Conservation (phyloP, 2,113 vertebrate species). For the Trinectes maculatus region DNA sequence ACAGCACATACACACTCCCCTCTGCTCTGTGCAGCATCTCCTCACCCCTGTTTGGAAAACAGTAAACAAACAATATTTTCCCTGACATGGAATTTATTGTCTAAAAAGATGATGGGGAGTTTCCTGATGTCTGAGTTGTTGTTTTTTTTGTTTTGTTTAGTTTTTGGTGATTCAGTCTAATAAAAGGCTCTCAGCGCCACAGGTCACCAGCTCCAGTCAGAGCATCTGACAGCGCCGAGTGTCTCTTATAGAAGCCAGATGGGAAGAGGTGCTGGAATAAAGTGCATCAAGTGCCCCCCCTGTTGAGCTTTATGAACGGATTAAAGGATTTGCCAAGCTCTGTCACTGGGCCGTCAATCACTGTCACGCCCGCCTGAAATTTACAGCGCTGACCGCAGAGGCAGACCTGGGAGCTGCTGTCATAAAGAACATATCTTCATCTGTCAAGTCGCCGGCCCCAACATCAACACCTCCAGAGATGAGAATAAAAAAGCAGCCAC, state of each 20-base stretch:
- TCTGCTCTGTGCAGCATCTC: conserved; percentile 25
- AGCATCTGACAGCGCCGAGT: conserved; percentile 51
- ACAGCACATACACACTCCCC: conserved; percentile 57
- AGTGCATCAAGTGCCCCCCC: conserved; percentile 71
- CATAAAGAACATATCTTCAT: conserved; percentile 64
- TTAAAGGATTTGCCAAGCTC: conserved; percentile 80
- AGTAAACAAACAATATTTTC: background rate
- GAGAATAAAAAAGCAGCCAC: conserved; percentile 19
- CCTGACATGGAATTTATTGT: too few relatives aligned
- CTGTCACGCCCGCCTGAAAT: conserved; percentile 58
- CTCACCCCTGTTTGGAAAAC: background rate
- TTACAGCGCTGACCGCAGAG: conserved; percentile 49
- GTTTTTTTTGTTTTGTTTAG: too few relatives aligned
- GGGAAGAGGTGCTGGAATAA: conserved; percentile 60
- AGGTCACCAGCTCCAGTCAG: too few relatives aligned
- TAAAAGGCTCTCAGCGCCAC: conserved; percentile 48
- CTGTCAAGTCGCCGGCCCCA: conserved; percentile 48
- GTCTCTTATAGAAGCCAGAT: conserved; percentile 75
- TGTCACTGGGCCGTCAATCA: conserved; percentile 80
- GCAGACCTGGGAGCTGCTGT: conserved; percentile 36
- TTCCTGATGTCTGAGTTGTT: background rate
- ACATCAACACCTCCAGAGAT: conserved; percentile 62
- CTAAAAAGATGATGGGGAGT: too few relatives aligned
- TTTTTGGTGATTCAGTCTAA: too few relatives aligned
- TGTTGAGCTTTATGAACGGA: conserved; percentile 73